Evolutionary conservation across 2,888 invertebrate species (phyloP).

Genomic region (Rhamphomyia laevipes): DNA sequence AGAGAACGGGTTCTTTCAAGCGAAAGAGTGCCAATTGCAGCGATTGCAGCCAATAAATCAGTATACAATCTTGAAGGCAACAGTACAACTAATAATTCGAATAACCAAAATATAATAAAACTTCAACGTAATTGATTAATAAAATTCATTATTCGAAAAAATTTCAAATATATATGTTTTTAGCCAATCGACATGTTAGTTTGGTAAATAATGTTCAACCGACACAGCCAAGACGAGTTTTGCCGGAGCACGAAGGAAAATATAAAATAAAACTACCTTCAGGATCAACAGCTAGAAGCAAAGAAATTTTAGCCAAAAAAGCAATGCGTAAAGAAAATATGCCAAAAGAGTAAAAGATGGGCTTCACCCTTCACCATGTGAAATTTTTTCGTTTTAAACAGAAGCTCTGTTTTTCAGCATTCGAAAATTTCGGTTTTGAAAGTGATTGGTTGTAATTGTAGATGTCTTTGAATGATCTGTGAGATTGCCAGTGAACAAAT

Average conservation of each 20-base stretch:
- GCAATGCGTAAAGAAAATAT: conserved; percentile 31
- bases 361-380: neutral
- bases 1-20: conserved; percentile 43
- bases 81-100: too few species aligned
- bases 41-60: conserved; percentile 34
- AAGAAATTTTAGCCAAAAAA: conserved; percentile 37
- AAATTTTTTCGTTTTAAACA: neutral
- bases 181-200: too few species aligned
- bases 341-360: neutral
- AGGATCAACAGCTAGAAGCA: conserved; percentile 41
- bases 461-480: too few species aligned
- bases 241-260: conserved; percentile 44
- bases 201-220: conserved; percentile 6
- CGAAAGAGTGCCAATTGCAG: conserved; percentile 42
- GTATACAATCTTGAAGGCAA: neutral
- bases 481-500: too few species aligned
- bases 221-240: conserved; percentile 31
- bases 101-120: too few species aligned
- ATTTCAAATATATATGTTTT: too few species aligned
- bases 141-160: too few species aligned
- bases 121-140: too few species aligned
- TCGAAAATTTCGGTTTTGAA: neutral
- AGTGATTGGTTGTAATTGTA: too few species aligned
- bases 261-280: conserved; percentile 44
- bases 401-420: neutral